Evolutionary conservation across 2,113 vertebrate genomes (phyloP).

Genomic region (Cercocebus atys): DNA sequence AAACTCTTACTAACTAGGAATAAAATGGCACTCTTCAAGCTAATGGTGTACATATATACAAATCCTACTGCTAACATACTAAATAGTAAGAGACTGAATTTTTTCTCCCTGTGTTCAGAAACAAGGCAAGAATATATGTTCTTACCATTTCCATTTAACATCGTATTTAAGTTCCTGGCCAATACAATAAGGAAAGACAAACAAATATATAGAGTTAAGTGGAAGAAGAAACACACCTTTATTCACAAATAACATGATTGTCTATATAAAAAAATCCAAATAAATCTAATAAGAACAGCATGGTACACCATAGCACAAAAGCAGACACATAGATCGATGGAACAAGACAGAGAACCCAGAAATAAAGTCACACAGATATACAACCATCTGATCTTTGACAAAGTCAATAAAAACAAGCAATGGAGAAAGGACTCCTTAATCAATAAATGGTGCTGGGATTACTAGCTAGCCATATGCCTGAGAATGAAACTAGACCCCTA

Average conservation of each 20-base stretch:
- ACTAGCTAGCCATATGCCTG: too few relatives aligned
- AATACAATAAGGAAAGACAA: background rate
- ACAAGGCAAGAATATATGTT: background rate
- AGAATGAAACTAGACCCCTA: too few relatives aligned
- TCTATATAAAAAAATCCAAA: background rate
- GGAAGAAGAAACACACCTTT: background rate
- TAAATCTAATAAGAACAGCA: background rate
- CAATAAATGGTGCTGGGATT: too few relatives aligned
- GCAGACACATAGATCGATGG: too few relatives aligned
- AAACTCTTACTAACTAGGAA: background rate
- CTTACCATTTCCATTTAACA: background rate
- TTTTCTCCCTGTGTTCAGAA: background rate
- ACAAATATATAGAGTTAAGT: background rate
- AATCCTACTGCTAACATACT: background rate
- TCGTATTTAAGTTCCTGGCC: background rate
- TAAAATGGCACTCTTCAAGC: background rate
- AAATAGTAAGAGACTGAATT: background rate
- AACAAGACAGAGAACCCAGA: too few relatives aligned
- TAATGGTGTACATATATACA: background rate
- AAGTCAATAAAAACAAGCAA: too few relatives aligned
- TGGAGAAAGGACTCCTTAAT: too few relatives aligned
- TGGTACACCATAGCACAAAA: too few relatives aligned
- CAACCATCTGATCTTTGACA: too few relatives aligned
- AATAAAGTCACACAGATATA: too few relatives aligned
- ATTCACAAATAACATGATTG: background rate